Conservation (phyloP, 2,888 invertebrate species). For the Scaptomyza parva region DNA sequence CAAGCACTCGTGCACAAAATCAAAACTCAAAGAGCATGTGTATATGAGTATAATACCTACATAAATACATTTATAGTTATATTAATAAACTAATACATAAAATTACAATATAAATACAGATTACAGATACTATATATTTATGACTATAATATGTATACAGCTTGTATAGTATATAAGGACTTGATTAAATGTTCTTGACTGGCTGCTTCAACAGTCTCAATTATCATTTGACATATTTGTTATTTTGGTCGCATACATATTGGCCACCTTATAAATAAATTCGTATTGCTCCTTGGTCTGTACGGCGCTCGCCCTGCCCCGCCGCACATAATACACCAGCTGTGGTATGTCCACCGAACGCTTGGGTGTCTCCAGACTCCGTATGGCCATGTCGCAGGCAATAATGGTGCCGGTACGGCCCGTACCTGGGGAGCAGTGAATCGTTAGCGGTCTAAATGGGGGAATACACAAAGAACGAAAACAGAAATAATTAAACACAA, state of each 20-base stretch:
- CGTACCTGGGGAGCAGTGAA: slow-evolving; percentile 95
- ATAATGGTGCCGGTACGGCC: slow-evolving; percentile 95
- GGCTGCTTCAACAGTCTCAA: slow-evolving; percentile 56
- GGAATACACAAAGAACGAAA: slow-evolving; percentile 51
- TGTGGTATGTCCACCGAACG: slow-evolving; percentile 94
- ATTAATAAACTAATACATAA: slow-evolving; percentile 38
- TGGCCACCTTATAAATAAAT: slow-evolving; percentile 95
- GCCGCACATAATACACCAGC: slow-evolving; percentile 92
- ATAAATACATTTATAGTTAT: slow-evolving; percentile 12
- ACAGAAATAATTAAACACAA: slow-evolving; percentile 42
- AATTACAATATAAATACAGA: slow-evolving; percentile 30
- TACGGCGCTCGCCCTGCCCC: slow-evolving; percentile 95
- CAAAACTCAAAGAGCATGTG: slow-evolving; percentile 45
- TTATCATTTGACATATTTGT: slow-evolving; percentile 89
- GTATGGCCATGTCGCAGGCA: slow-evolving; percentile 94
- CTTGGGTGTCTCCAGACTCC: slow-evolving; percentile 91
- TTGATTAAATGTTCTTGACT: slow-evolving; percentile 32
- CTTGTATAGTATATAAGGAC: slow-evolving; percentile 63
- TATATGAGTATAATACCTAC: slow-evolving; percentile 38
- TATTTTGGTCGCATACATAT: slow-evolving; percentile 93
- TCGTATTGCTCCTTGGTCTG: slow-evolving; percentile 96
- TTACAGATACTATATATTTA: slow-evolving; percentile 33
- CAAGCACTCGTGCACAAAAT: slow-evolving; percentile 56
- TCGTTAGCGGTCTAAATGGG: slow-evolving; percentile 89
- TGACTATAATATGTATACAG: slow-evolving; percentile 56